phyloP scores from a whole-genome alignment of 2,113 vertebrate genomes.

The Stigmatopora nigra region DNA sequence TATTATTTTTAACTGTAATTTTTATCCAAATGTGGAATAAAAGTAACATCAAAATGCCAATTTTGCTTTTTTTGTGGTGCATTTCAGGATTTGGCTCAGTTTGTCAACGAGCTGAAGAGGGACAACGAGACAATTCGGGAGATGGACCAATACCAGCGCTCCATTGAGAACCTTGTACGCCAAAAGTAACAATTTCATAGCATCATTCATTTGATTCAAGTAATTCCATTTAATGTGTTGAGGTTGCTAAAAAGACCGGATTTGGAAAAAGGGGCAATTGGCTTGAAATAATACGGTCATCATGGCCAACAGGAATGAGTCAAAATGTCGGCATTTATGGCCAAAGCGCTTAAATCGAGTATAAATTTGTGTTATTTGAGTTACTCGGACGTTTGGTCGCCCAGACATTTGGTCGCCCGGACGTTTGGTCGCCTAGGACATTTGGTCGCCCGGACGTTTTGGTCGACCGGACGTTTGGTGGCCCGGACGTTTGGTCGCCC shows the following conservation, averaged over 20 bases:
- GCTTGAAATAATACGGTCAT: background rate
- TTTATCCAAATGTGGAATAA: too few relatives aligned
- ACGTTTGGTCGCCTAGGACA: too few relatives aligned
- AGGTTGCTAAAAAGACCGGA: background rate
- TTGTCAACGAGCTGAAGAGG: conserved; percentile 93
- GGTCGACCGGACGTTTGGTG: too few relatives aligned
- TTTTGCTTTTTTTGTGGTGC: too few relatives aligned
- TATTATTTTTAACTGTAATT: too few relatives aligned
- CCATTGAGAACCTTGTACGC: conserved; percentile 89
- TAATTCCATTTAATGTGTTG: background rate
- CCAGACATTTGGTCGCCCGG: too few relatives aligned
- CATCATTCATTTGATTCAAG: background rate
- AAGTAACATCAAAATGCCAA: too few relatives aligned
- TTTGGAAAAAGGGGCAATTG: background rate
- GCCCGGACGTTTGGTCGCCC: too few relatives aligned
- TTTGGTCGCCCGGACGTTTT: too few relatives aligned
- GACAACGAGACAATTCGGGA: conserved; percentile 93
- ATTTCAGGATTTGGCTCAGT: conserved; percentile 87
- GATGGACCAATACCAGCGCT: conserved; percentile 88
- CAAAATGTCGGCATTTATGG: background rate
- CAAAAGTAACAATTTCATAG: background rate
- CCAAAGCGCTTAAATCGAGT: background rate
- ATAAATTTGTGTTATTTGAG: too few relatives aligned
- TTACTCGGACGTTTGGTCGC: too few relatives aligned
- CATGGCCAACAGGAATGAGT: background rate